Evolutionary conservation across 2,888 invertebrate species (phyloP).

Genomic region (Chalcosyrphus nemorum): DNA sequence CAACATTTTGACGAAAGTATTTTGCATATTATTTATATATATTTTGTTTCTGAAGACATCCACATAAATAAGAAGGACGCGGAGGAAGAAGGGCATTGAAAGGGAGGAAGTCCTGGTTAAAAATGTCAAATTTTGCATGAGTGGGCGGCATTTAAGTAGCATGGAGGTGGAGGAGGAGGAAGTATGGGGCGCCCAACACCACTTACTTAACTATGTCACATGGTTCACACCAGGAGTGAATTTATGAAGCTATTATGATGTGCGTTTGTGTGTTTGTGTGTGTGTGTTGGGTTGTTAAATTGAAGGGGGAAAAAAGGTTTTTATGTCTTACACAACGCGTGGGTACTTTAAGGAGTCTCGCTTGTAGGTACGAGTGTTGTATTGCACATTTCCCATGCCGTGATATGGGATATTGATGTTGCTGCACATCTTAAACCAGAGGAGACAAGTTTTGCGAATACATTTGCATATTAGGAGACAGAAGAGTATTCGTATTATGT

Average conservation of each 20-base stretch:
- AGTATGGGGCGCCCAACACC: slow-evolving; percentile 2
- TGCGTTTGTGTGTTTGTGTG: background rate
- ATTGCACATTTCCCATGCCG: slow-evolving; percentile 12
- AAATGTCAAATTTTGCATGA: slow-evolving; percentile 52
- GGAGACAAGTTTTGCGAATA: background rate
- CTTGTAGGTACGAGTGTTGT: background rate
- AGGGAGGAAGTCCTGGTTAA: slow-evolving; percentile 11
- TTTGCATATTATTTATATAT: slow-evolving; percentile 69
- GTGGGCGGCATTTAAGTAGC: background rate
- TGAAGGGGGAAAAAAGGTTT: slow-evolving; percentile 29
- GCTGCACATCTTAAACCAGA: slow-evolving; percentile 4
- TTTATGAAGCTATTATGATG: slow-evolving; percentile 38
- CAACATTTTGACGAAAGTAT: slow-evolving; percentile 53
- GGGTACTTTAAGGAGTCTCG: background rate
- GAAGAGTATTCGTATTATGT: background rate
- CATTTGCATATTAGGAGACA: slow-evolving; percentile 1
- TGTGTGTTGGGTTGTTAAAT: slow-evolving; percentile 2
- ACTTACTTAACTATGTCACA: slow-evolving; percentile 59
- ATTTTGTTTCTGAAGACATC: slow-evolving; percentile 59
- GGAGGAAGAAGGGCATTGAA: background rate
- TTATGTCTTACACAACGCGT: slow-evolving; percentile 13
- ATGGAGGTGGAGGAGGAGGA: too few species aligned
- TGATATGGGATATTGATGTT: slow-evolving; percentile 5
- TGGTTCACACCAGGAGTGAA: slow-evolving; percentile 44
- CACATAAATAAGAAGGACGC: background rate